Evolutionary conservation across 2,888 invertebrate genomes (phyloP), one percentile per base, ranked within the genome.

Genomic region (Acronicta psi): DNA sequence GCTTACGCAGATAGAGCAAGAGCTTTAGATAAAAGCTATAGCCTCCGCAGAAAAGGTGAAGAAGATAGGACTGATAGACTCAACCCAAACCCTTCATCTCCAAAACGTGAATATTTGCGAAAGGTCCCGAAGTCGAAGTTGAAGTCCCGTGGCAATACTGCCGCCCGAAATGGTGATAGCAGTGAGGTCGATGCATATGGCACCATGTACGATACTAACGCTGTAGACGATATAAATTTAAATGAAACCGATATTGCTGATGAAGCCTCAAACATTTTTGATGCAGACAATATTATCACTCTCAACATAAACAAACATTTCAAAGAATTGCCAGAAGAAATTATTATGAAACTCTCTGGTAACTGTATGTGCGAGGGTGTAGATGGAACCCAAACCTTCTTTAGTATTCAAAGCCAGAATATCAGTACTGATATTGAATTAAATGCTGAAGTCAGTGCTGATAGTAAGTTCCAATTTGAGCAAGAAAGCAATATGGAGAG

Each of bases 1-100:
- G 25, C 43, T 17, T 44, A 44, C 17, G 25, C 25, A 36, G 53
- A 61, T 8, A 29, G 18, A 36, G 16, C 13, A 34, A 34, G 16
- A 51, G 11, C 9, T 25, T 11, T 14, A 45, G 52, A 10, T 23
- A 11, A 51, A 29, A 29, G 16, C 17, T 8, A 51, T 10, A 9
- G 31, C 16, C 10, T 17, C 0, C 6, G 8, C 2, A 52, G 31
- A 25, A n/a, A 6, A 25, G 31, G 23, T 2, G 13, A n/a, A 9
- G 31, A 37, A n/a, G 16, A 14, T 16, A 43, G 43, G 18, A 14
- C 5, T 1, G 25, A 29, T 29, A 29, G 11, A 29, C 11, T 10
- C 16, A 29, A 2, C 29, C 11, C 14, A 2, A 43, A 16, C 4
- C 14, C 4, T 5, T 11, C 16, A 16, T 29, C 56, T 13, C 4